Conservation (phyloP, 2,113 vertebrate genomes). For the Dromiciops gliroides region DNA sequence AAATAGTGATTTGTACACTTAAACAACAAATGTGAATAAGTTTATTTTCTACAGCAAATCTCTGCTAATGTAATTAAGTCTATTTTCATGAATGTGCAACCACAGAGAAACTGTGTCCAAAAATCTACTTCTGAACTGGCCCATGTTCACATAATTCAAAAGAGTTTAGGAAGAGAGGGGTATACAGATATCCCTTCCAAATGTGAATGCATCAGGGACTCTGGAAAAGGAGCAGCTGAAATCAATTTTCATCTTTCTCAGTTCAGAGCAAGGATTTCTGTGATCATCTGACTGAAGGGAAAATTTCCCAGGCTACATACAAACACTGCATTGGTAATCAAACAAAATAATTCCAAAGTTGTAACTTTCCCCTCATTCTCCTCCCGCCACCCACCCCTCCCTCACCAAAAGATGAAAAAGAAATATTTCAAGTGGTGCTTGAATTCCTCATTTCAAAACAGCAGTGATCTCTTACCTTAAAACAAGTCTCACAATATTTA, state of each 20-base stretch:
- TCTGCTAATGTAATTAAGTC: neutral
- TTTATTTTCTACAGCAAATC: conserved; percentile 40
- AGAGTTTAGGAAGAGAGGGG: neutral
- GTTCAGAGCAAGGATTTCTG: neutral
- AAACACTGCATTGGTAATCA: neutral
- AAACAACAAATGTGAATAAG: neutral
- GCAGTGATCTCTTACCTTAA: neutral
- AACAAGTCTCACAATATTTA: neutral
- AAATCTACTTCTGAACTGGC: neutral
- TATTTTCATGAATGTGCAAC: neutral
- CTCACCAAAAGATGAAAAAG: neutral
- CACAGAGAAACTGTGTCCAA: neutral
- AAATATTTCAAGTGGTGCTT: accelerated
- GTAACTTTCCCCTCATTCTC: neutral
- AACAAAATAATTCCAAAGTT: neutral
- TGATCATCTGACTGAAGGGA: neutral
- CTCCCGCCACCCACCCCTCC: neutral
- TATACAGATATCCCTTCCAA: neutral
- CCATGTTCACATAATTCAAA: neutral
- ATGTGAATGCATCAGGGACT: neutral
- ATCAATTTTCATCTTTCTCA: neutral
- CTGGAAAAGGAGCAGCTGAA: neutral
- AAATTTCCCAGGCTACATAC: neutral
- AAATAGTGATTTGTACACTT: conserved; percentile 9
- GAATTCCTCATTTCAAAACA: neutral